phyloP scores from a whole-genome alignment of 2,113 vertebrate genomes.

The Rhea pennata region DNA sequence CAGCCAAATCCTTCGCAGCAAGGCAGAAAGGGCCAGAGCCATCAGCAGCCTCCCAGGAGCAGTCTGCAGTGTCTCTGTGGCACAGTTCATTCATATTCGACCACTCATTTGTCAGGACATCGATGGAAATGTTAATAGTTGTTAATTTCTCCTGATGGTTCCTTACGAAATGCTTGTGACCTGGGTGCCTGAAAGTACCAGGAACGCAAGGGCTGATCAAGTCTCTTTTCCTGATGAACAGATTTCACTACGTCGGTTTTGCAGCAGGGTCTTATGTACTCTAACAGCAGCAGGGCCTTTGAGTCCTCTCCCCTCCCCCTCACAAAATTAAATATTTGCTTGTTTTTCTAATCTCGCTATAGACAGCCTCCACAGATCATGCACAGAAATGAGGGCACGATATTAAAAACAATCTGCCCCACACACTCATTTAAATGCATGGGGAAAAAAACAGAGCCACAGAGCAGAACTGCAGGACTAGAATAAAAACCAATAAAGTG shows the following conservation, averaged over 20 bases:
- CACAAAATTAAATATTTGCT: constrained; percentile 59
- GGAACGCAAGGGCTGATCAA: not conserved
- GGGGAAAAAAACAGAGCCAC: constrained; percentile 16
- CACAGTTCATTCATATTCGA: not conserved
- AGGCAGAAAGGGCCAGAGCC: not conserved
- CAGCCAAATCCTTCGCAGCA: not conserved
- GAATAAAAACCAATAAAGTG: constrained; percentile 66
- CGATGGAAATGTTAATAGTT: not conserved
- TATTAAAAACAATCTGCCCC: constrained; percentile 60
- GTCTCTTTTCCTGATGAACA: not conserved
- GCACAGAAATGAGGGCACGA: constrained; percentile 20
- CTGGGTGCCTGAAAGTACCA: not conserved
- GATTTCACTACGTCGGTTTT: not conserved
- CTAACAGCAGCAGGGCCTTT: not conserved
- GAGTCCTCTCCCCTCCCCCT: constrained; percentile 22
- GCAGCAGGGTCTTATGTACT: not conserved
- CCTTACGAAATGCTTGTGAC: not conserved
- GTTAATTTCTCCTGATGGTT: not conserved
- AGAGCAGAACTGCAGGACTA: constrained; percentile 37
- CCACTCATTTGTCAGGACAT: not conserved
- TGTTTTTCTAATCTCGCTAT: constrained; percentile 62
- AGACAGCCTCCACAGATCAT: constrained; percentile 42
- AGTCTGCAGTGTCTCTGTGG: not conserved
- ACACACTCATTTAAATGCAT: not conserved
- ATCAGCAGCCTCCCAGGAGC: not conserved